These are phyloP conservation scores for Meteorus colon DNA, from an alignment of 2,888 invertebrate species.

Conservation along the genomic window DNA sequence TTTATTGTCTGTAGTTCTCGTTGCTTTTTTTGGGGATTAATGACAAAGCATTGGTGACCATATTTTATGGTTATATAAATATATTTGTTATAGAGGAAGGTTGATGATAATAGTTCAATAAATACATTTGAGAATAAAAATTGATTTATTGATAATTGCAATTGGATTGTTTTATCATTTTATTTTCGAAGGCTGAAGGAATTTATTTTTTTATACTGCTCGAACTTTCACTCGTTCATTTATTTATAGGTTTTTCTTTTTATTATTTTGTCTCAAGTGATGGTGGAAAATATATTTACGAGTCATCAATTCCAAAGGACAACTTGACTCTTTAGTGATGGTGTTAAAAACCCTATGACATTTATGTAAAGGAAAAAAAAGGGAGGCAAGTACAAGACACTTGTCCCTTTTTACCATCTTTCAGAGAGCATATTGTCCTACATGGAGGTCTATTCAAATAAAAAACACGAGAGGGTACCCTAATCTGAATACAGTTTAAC, in stretches of 20 bases:
- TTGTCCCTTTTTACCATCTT: conserved; percentile 30
- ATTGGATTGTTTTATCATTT: neutral
- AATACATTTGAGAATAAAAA: neutral
- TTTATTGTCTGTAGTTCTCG: too few relatives aligned
- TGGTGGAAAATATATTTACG: neutral
- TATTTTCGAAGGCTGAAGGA: neutral
- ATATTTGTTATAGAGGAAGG: too few relatives aligned
- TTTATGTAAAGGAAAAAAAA: neutral
- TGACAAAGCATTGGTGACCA: too few relatives aligned
- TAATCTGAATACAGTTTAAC: conserved; percentile 70
- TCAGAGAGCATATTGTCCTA: conserved; percentile 3
- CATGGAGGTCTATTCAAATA: conserved; percentile 38
- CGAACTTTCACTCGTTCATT: neutral
- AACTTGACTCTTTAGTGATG: conserved; percentile 19
- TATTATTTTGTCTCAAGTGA: neutral
- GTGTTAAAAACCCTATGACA: neutral
- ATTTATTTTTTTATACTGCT: neutral
- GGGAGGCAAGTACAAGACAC: conserved; percentile 31
- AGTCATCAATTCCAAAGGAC: neutral
- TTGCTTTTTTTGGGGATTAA: too few relatives aligned
- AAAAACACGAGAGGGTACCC: conserved; percentile 47
- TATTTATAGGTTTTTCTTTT: neutral
- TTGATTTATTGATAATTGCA: neutral
- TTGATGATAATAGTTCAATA: neutral
- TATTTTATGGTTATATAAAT: too few relatives aligned